Evolutionary conservation across 2,113 vertebrate species (phyloP).

Genomic region (Toxostoma redivivum): DNA sequence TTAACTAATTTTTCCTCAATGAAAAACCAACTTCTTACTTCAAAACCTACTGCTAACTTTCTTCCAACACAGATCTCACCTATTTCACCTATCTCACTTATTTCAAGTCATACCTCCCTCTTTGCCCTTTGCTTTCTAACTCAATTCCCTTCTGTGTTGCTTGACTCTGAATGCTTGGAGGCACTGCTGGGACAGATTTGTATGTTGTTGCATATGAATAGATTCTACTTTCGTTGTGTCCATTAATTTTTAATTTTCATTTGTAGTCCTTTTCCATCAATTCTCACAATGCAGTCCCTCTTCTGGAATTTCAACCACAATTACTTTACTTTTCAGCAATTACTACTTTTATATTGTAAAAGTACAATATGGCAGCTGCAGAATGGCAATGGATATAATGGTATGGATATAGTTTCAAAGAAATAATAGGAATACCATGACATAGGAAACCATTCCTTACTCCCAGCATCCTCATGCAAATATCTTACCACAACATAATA

Average conservation of each 20-base stretch:
- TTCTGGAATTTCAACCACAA: background rate
- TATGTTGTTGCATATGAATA: background rate
- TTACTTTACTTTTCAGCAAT: background rate
- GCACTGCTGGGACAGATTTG: background rate
- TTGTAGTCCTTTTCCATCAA: background rate
- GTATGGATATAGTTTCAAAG: background rate
- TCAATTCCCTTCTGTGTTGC: background rate
- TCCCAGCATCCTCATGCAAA: background rate
- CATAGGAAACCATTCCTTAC: background rate
- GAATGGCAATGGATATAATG: background rate
- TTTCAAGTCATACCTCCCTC: background rate
- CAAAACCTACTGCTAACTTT: background rate
- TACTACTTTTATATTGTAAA: background rate
- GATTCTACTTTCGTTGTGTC: background rate
- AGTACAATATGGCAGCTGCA: background rate
- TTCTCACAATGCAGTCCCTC: background rate
- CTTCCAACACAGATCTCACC: background rate
- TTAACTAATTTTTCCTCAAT: background rate
- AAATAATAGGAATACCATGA: background rate
- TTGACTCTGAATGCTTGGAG: background rate
- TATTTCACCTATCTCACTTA: background rate
- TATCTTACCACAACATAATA: background rate
- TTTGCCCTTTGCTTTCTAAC: background rate
- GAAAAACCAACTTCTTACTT: background rate
- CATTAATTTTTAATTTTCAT: background rate